These are phyloP conservation scores for Danio kyathit DNA, from an alignment of 2,797 vertebrate genomes.

Conservation along the genomic window DNA sequence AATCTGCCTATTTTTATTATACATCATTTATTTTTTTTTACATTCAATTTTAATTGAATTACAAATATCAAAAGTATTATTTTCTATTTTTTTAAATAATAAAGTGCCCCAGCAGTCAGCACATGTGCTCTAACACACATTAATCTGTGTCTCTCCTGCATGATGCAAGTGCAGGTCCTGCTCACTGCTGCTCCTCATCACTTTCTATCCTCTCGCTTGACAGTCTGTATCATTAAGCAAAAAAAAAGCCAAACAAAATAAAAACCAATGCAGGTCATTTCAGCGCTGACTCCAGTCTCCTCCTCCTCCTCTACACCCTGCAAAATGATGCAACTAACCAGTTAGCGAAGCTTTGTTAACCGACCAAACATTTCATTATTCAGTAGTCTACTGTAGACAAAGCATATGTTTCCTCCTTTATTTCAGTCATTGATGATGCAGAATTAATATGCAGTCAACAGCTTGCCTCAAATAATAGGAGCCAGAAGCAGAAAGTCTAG, in stretches of 20 bases:
- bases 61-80: too few species aligned
- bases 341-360: conserved; percentile 30
- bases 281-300: conserved; percentile 55
- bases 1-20: neutral
- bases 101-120: neutral
- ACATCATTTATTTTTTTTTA: too few species aligned
- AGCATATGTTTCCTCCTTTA: conserved; percentile 30
- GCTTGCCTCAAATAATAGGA: conserved; percentile 72
- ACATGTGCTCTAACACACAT: too few species aligned
- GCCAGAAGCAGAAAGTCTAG: conserved; percentile 68
- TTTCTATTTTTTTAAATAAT: neutral
- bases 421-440: conserved; percentile 61
- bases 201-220: conserved; percentile 9
- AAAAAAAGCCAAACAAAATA: conserved; percentile 3
- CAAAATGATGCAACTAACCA: conserved; percentile 61
- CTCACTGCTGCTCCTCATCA: neutral
- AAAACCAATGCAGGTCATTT: conserved; percentile 11
- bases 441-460: conserved; percentile 80
- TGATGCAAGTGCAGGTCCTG: conserved; percentile 18
- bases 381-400: neutral
- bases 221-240: conserved; percentile 25
- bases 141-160: neutral
- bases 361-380: neutral
- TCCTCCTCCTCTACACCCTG: conserved; percentile 66
- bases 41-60: too few species aligned